Percentiles rank a stretch among this genome's conserved stretches.
These are phyloP conservation scores for Chrysina gloriosa DNA, from an alignment of 2,888 invertebrate species.

Conservation along the genomic window DNA sequence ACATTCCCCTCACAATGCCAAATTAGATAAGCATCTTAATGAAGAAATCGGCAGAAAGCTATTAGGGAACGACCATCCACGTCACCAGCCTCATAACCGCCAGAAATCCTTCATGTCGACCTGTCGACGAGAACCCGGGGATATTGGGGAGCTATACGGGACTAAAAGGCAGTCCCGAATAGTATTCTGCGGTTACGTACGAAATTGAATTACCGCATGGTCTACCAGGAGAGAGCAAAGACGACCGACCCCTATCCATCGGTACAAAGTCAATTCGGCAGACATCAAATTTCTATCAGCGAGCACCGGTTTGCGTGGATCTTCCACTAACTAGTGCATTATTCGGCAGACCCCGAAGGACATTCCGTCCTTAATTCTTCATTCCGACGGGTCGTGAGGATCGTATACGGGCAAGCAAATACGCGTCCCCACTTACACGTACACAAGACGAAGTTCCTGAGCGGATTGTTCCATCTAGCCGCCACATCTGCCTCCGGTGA, in stretches of 20 bases:
- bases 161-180: constrained; percentile 11
- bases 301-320: constrained; percentile 38
- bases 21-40: not conserved
- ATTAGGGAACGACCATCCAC: not conserved
- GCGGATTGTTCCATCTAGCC: constrained; percentile 45
- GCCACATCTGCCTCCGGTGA: constrained; percentile 44
- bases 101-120: constrained; percentile 24
- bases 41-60: constrained; percentile 5
- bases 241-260: not conserved
- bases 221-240: constrained; percentile 3
- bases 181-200: constrained; percentile 33
- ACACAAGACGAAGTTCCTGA: constrained; percentile 37
- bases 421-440: constrained; percentile 1
- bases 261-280: constrained; percentile 36
- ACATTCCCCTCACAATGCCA: no score
- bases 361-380: constrained; percentile 43
- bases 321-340: constrained; percentile 41
- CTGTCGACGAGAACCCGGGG: not conserved
- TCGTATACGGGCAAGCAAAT: not conserved
- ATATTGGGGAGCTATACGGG: not conserved
- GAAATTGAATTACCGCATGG: constrained; percentile 34
- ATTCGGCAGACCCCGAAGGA: constrained; percentile 38
- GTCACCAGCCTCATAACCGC: not conserved
- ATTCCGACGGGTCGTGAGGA: constrained; percentile 29
- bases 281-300: constrained; percentile 41